Evolutionary conservation across 2,888 invertebrate genomes (phyloP).

Genomic region (Neoascia interrupta): DNA sequence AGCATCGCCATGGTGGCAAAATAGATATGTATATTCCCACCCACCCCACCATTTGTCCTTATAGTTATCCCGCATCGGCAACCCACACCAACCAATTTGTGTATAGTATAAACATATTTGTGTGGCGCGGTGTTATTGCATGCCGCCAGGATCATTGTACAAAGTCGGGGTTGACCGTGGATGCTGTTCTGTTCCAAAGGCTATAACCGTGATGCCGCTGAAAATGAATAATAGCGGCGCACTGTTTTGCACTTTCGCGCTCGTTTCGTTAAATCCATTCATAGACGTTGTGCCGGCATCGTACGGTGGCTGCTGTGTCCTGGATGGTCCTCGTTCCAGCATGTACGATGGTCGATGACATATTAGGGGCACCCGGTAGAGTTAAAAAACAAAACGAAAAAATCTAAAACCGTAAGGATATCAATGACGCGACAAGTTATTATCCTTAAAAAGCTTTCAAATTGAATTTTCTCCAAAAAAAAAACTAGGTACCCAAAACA

Average conservation of each 20-base stretch:
- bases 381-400: slow-evolving; percentile 11
- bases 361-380: slow-evolving; percentile 41
- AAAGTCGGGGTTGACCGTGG: slow-evolving; percentile 60
- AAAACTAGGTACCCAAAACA: too few relatives aligned
- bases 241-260: slow-evolving; percentile 63
- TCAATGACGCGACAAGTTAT: slow-evolving; percentile 60
- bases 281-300: slow-evolving; percentile 14
- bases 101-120: neutral
- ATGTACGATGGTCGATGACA: slow-evolving; percentile 43
- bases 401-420: slow-evolving; percentile 33
- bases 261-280: slow-evolving; percentile 64
- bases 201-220: slow-evolving; percentile 41
- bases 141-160: slow-evolving; percentile 56
- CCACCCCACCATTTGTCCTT: slow-evolving; percentile 2
- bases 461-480: too few relatives aligned
- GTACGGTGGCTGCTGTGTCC: neutral
- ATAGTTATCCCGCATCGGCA: neutral
- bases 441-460: slow-evolving; percentile 43
- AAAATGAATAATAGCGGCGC: slow-evolving; percentile 69
- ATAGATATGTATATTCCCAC: slow-evolving; percentile 36
- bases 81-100: slow-evolving; percentile 1
- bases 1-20: slow-evolving; percentile 37
- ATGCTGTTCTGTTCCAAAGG: slow-evolving; percentile 41
- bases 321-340: slow-evolving; percentile 4
- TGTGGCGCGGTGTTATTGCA: slow-evolving; percentile 20